A percentile compares a stretch with the other conserved stretches of the same genome.
Evolutionary conservation across 2,888 invertebrate genomes (phyloP).

Genomic region (Hydriomena furcata): DNA sequence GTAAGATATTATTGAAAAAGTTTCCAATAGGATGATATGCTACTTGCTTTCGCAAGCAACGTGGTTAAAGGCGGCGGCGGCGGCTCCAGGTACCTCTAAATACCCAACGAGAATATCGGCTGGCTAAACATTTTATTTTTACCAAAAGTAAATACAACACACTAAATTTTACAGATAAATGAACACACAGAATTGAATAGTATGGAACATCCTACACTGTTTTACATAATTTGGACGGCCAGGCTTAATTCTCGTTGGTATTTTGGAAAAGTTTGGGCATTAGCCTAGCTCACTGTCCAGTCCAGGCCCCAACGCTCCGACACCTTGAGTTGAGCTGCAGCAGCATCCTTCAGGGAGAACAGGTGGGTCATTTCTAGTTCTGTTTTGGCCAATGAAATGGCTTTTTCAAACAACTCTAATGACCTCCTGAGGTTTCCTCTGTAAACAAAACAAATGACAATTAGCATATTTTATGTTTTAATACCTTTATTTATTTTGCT

Average conservation of each 20-base stretch:
- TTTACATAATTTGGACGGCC: conserved; percentile 44
- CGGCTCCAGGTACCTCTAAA: conserved; percentile 47
- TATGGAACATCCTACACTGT: conserved; percentile 11
- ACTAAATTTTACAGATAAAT: conserved; percentile 23
- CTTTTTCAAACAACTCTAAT: conserved; percentile 93
- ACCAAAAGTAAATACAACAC: conserved; percentile 14
- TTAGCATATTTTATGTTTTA: not conserved
- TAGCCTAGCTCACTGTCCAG: conserved; percentile 77
- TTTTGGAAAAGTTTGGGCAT: conserved; percentile 37
- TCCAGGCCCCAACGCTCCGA: conserved; percentile 89
- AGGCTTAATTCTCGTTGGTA: conserved; percentile 63
- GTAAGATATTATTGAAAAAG: conserved; percentile 1
- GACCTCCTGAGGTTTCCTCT: conserved; percentile 93
- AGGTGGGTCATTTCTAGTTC: conserved; percentile 95
- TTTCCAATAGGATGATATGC: conserved; percentile 9
- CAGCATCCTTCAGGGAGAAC: conserved; percentile 94
- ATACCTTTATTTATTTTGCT: not conserved
- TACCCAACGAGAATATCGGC: conserved; percentile 58
- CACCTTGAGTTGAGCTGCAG: conserved; percentile 93
- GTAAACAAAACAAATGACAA: conserved; percentile 52
- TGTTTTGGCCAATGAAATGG: conserved; percentile 92
- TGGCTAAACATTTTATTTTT: conserved; percentile 38
- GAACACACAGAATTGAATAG: conserved; percentile 23
- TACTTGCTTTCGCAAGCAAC: conserved; percentile 28
- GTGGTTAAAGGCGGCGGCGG: conserved; percentile 57